Conservation (phyloP, 2,888 invertebrate species). For the Coronaproctus castanopsis region DNA sequence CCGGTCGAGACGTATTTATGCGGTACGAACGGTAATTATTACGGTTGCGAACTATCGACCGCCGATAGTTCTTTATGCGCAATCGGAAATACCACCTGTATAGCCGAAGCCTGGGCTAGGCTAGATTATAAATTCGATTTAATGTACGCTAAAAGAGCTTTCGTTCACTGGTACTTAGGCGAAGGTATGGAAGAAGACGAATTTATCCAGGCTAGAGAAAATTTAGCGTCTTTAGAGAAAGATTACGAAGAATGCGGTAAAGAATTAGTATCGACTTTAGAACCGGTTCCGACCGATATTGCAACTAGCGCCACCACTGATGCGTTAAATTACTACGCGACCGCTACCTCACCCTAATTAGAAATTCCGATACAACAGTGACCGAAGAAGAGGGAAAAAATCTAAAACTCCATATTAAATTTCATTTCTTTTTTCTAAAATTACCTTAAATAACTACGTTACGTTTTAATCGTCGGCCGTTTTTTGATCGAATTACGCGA, state of each 20-base stretch:
- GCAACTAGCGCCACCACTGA: background rate
- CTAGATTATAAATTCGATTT: slow-evolving; percentile 15
- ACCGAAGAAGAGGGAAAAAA: too few relatives aligned
- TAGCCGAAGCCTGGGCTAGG: slow-evolving; percentile 11
- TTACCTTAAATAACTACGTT: too few relatives aligned
- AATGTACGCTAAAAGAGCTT: slow-evolving; percentile 16
- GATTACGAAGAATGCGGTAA: slow-evolving; percentile 13
- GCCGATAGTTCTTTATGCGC: slow-evolving; percentile 10
- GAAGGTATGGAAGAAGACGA: slow-evolving; percentile 14
- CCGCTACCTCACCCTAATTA: background rate
- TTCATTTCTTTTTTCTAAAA: too few relatives aligned
- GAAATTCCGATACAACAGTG: too few relatives aligned
- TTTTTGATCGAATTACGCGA: too few relatives aligned
- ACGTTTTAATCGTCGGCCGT: too few relatives aligned
- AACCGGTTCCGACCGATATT: too few relatives aligned
- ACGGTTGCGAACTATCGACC: slow-evolving; percentile 10
- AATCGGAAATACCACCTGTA: slow-evolving; percentile 13
- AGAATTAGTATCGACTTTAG: background rate
- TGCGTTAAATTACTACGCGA: background rate
- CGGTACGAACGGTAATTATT: background rate
- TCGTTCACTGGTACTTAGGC: slow-evolving; percentile 13
- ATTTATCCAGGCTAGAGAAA: slow-evolving; percentile 13
- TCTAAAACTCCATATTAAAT: too few relatives aligned
- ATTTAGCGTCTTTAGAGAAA: slow-evolving; percentile 10
- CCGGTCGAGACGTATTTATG: slow-evolving; percentile 7